Conservation (phyloP, 2,113 vertebrate species). For the Aplodontia rufa region DNA sequence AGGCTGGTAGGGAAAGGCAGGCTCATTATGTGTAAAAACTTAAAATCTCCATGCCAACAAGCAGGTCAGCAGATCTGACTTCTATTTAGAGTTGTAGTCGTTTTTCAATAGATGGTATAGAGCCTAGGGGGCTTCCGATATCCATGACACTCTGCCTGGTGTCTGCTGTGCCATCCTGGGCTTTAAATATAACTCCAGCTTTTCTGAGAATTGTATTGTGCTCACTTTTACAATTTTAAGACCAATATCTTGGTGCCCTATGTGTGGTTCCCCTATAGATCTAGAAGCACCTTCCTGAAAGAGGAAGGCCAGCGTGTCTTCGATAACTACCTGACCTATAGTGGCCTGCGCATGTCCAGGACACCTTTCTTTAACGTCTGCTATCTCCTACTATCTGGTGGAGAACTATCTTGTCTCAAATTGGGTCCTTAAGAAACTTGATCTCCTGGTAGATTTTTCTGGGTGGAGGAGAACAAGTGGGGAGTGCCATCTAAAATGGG, state of each 20-base stretch:
- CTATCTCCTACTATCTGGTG: background rate
- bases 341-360: background rate
- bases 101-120: background rate
- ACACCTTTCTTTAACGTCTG: background rate
- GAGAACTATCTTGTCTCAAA: constrained; percentile 36
- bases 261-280: background rate
- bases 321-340: background rate
- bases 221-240: background rate
- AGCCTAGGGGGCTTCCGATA: rapidly evolving
- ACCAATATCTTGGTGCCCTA: background rate
- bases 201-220: background rate
- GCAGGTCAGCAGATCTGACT: background rate
- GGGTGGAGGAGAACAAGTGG: background rate
- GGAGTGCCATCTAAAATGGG: too few relatives aligned
- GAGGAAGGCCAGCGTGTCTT: background rate
- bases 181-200: background rate
- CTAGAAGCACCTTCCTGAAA: background rate
- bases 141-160: rapidly evolving
- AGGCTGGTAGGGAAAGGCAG: background rate
- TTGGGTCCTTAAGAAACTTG: background rate
- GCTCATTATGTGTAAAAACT: background rate
- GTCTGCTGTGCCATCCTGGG: rapidly evolving
- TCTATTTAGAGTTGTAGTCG: background rate
- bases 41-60: background rate
- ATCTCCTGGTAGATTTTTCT: background rate